Evolutionary conservation across 1,140 invertebrate genomes (phyloP), one percentile per base, ranked within the genome.

Genomic region (Hyphantria cunea): DNA sequence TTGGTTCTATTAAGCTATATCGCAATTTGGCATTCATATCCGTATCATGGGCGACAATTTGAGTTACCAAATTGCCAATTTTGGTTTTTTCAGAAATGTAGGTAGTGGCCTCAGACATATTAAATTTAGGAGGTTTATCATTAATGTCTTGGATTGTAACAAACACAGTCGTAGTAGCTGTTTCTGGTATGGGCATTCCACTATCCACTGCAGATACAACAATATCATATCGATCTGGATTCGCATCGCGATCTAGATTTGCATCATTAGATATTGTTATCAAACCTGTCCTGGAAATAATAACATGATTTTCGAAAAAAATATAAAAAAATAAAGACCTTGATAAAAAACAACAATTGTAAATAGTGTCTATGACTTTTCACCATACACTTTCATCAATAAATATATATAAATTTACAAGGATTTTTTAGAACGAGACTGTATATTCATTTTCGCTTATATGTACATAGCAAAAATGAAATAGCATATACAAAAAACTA

Each of bases 81-180:
- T 93, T 90, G 0, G 94, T 93, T 76, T 93, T 91, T 80, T 96
- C 95, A 0, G 95, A 95, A 9, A 96, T 93, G 55, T 96, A 95
- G 11, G 86, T 89, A 0, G 86, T 84, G 42, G 93, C 90, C 7
- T 94, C 91, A 0, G 92, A 92, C 17, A 93, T 92, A 67, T 94
- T 92, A 60, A 97, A 98, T 63, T 86, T 92, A 0, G 97, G 97
- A 10, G 94, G 93, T 75, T 97, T 96, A 76, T 98, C 96, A 66
- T 97, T 97, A 0, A 97, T 95, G 78, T 97, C 96, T 65, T 93
- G 83, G 10, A 97, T 93, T 25, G 93, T 93, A 0, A 97, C 93
- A 39, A 93, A 93, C 0, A 96, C 93, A 1, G 94, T 95, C 0
- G 95, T 94, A 0, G 95, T 95, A 0, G 95, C 95, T 0, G 95